These are phyloP conservation scores for Silurus glanis DNA, from an alignment of 2,113 vertebrate genomes.

Conservation along the genomic window DNA sequence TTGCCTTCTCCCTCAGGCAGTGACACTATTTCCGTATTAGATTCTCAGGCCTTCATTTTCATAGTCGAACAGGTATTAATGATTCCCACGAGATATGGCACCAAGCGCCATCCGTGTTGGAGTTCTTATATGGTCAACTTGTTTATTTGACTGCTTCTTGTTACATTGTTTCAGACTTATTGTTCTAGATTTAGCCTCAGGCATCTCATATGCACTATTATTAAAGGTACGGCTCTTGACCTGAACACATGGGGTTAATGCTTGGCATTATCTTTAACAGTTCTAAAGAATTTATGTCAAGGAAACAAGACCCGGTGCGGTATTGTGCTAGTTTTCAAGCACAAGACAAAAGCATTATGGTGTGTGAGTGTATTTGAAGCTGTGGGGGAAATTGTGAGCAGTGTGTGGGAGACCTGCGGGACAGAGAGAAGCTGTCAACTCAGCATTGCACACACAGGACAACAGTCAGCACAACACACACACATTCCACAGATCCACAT, in stretches of 20 bases:
- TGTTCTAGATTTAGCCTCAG: not conserved
- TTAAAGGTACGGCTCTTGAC: not conserved
- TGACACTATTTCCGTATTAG: not conserved
- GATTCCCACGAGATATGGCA: not conserved
- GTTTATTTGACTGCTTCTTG: not conserved
- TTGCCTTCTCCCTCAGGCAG: not conserved
- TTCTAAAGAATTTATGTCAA: not conserved
- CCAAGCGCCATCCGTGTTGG: not conserved
- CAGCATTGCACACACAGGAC: constrained; percentile 58
- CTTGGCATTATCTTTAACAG: not conserved
- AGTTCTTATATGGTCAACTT: not conserved
- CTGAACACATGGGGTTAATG: not conserved
- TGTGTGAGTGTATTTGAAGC: not conserved
- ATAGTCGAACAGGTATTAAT: not conserved
- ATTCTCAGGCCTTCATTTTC: not conserved
- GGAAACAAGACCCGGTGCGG: not conserved
- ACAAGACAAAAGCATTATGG: constrained; percentile 9
- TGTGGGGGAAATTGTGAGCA: constrained; percentile 15
- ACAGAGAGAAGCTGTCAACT: constrained; percentile 37
- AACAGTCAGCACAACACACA: constrained; percentile 66
- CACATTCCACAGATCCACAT: constrained; percentile 66
- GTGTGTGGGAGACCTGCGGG: constrained; percentile 36
- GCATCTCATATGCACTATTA: not conserved
- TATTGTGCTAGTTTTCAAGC: not conserved
- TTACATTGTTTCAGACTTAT: not conserved